A percentile compares a stretch with the other conserved stretches of the same genome.
Conservation (phyloP, 1,140 invertebrate species). For the Papilio machaon region DNA sequence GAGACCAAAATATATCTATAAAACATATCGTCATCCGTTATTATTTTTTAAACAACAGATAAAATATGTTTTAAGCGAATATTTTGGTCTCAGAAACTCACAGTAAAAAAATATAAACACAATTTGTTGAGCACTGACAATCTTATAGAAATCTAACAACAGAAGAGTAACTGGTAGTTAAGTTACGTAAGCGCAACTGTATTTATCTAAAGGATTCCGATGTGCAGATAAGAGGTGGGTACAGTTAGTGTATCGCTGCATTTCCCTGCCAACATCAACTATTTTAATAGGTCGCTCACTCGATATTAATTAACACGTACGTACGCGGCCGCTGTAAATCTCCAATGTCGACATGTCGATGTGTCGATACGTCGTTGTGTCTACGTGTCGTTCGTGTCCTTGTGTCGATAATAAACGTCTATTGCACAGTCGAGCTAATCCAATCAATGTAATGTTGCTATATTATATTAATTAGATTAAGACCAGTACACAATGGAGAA, state of each 20-base stretch:
- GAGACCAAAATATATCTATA: no score
- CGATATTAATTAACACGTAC: conserved; percentile 66
- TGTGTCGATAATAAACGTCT: conserved; percentile 51
- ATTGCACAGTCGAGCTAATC: conserved; percentile 33
- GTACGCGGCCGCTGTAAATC: conserved; percentile 59
- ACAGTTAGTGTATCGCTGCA: conserved; percentile 50
- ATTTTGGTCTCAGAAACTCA: no score
- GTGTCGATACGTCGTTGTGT: conserved; percentile 48
- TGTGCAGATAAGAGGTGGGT: conserved; percentile 18
- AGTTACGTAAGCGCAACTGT: conserved; percentile 26
- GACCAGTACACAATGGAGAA: no score
- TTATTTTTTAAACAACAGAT: no score
- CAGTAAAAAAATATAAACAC: no score
- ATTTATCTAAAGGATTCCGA: conserved; percentile 34
- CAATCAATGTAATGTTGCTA: no score
- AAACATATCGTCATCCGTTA: no score
- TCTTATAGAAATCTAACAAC: neutral
- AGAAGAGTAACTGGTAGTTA: neutral
- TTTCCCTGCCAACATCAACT: conserved; percentile 45
- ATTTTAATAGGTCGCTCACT: conserved; percentile 49
- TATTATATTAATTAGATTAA: no score
- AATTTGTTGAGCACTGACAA: no score
- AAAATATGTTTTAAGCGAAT: no score
- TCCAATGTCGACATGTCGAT: conserved; percentile 58
- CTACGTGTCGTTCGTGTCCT: conserved; percentile 54